These are phyloP conservation scores for Caenorhabditis sp. DNA, from an alignment of 2,888 invertebrate species.

Conservation along the genomic window DNA sequence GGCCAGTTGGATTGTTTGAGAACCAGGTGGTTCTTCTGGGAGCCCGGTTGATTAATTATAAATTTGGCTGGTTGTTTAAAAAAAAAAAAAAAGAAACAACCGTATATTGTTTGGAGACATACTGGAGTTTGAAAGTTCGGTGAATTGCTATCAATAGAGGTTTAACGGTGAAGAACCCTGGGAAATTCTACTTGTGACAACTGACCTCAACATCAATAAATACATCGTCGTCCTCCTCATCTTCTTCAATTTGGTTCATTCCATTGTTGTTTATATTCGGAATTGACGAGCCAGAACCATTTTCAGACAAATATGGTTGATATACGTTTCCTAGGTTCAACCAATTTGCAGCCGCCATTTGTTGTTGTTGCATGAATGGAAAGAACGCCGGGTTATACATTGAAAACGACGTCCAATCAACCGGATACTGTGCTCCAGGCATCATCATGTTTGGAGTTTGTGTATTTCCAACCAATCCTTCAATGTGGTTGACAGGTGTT, in stretches of 20 bases:
- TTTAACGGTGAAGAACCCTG: too few species aligned
- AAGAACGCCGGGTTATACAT: slow-evolving; percentile 28
- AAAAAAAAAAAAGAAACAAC: too few species aligned
- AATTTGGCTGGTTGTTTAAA: too few species aligned
- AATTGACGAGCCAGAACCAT: slow-evolving; percentile 1
- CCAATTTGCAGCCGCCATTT: too few species aligned
- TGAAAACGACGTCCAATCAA: slow-evolving; percentile 13
- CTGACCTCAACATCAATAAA: background rate
- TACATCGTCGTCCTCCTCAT: background rate
- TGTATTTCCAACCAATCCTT: background rate
- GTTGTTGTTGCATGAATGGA: slow-evolving; percentile 8
- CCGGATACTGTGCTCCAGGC: background rate
- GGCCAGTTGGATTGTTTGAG: too few species aligned
- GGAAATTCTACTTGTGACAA: background rate
- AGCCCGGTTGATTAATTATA: too few species aligned
- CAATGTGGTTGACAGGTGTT: background rate
- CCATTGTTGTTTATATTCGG: background rate
- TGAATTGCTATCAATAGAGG: too few species aligned
- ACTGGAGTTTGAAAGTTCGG: too few species aligned
- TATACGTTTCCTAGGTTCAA: background rate
- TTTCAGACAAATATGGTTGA: background rate
- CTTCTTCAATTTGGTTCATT: background rate
- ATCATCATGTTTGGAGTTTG: background rate
- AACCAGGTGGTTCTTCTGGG: too few species aligned
- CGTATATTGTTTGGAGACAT: too few species aligned